Conservation (phyloP, 2,113 vertebrate genomes). For the Pristiophorus japonicus region DNA sequence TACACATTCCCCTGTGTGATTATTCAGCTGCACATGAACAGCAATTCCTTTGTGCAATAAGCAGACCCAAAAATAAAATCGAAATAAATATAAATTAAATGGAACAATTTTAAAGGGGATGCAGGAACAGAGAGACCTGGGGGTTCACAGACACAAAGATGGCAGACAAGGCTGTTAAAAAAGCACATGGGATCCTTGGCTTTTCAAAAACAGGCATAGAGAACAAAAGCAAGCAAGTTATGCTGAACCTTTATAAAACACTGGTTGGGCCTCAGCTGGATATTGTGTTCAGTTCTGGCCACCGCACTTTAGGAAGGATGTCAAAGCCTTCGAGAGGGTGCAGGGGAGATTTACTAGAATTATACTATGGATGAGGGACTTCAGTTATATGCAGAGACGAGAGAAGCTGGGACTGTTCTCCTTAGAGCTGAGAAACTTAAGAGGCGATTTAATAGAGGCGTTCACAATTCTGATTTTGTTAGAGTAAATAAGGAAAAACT, state of each 20-base stretch:
- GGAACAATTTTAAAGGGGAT: not conserved
- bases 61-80: not conserved
- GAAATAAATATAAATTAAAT: not conserved
- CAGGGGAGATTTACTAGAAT: not conserved
- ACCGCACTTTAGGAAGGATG: not conserved
- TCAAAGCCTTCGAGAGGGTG: not conserved
- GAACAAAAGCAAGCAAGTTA: not conserved
- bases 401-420: not conserved
- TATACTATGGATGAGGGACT: not conserved
- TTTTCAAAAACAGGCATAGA: not conserved
- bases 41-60: not conserved
- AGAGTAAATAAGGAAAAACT: not conserved
- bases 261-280: not conserved
- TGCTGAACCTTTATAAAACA: not conserved
- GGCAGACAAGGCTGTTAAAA: too few relatives aligned
- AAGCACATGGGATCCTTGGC: not conserved
- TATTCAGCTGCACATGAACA: not conserved
- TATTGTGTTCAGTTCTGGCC: not conserved
- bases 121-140: not conserved
- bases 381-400: not conserved
- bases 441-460: not conserved
- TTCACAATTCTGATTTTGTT: not conserved
- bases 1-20: not conserved
- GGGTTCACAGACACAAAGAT: not conserved
- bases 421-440: not conserved